Base-by-base conservation (phyloP, 2,888 invertebrate species). In the Hemicrepidius hirtus region DNA sequence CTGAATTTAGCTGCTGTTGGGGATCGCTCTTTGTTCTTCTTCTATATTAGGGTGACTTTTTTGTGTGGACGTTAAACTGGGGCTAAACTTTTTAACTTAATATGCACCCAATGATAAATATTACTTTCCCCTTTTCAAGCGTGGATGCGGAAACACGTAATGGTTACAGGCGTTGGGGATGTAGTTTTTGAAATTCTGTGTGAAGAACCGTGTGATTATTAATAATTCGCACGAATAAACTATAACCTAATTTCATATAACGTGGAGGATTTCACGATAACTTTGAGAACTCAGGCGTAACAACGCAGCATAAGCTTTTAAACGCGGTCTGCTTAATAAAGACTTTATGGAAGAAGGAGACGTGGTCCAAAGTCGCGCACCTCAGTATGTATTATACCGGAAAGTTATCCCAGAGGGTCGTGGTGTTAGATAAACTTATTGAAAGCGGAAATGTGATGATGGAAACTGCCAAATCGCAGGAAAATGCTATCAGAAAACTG, bases 361-460 rank as follows among this genome's bases (percentile, higher is more conserved):
- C 53, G 66, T 55, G 69, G 69, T 41, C 69, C 10, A 70, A 70
- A 79, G 76, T 78, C 77, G 78, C 75, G 63, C 75, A 71, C 60
- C 73, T 55, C 46, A 40, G 44, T 64, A 75, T 70, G 75, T 77
- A 79, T 77, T 76, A 77, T 73, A 71, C 71, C 75, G 73, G 76
- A 77, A 78, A 77, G 77, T 78, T 78, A 79, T 78, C 78, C 77
- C 78, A 78, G 76, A 79, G 77, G 78, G 77, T 77, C 77, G 78
- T 68, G 73, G 79, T 71, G 78, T 78, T 78, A 81, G 80, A 80
- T 82, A 80, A 80, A 81, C 80, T 82, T 80, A 82, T 82, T 81
- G 81, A 80, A 80, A 80, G 76, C 77, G 82, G 82, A 81, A 81
- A 80, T 76, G 79, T 77, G 79, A 80, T 80, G 80, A 81, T 80